These are phyloP conservation scores for Craseonycteris thonglongyai DNA, from an alignment of 2,113 vertebrate species.

Conservation along the genomic window DNA sequence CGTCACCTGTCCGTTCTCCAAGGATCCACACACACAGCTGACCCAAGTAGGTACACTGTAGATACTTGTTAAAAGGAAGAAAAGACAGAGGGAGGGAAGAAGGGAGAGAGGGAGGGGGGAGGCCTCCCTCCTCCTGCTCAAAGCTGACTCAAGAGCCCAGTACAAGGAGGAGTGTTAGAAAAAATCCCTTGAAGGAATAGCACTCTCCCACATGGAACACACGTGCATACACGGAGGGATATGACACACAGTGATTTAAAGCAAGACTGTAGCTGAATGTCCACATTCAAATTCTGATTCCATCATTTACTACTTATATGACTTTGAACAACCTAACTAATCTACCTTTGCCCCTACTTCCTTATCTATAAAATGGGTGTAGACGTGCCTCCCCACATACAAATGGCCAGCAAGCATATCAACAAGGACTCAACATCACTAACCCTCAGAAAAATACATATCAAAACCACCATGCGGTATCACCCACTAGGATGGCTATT, in stretches of 20 bases:
- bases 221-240: accelerated
- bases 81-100: background rate
- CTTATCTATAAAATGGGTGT: background rate
- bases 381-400: background rate
- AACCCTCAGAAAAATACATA: background rate
- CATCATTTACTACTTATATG: background rate
- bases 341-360: too few species aligned
- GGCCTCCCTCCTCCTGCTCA: background rate
- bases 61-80: accelerated
- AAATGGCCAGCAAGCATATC: accelerated
- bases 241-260: too few species aligned
- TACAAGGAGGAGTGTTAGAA: background rate
- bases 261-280: background rate
- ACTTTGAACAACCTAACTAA: background rate
- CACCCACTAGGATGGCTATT: background rate
- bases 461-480: background rate
- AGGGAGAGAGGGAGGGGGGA: background rate
- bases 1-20: background rate
- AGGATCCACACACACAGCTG: background rate
- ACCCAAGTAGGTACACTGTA: background rate
- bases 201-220: background rate
- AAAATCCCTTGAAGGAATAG: background rate
- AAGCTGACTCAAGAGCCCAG: background rate
- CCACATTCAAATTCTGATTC: background rate
- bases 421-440: background rate